Evolutionary conservation across 2,888 invertebrate species (phyloP), one percentile per base, ranked within the genome.

Genomic region (Caenorhabditis afra): DNA sequence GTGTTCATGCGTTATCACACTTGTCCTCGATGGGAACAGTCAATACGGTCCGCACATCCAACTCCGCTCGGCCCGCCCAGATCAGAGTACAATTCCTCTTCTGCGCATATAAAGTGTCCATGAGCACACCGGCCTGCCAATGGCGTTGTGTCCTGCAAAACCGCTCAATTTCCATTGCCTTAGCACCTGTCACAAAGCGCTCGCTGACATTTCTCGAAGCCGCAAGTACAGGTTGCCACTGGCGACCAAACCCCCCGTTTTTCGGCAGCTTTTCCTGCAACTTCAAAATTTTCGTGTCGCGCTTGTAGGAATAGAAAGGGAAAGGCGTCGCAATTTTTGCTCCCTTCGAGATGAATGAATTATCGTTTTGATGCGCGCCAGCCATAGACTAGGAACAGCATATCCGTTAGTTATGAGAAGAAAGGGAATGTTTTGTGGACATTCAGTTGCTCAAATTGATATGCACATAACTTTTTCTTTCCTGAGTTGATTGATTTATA

Each of bases 221-320:
- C 50, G 18, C n/a, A 29, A 18, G 1, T 59, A 68, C 59, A 68
- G 57, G 68, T 68, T 68, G 68, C 59, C 16, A 68, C n/a, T 59
- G 59, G 35, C 52, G 37, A 68, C 59, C 49, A 49, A 14, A 50
- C 58, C 39, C 18, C 49, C 37, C 58, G 47, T 2, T 29, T 29
- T 29, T 29, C 39, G n/a, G 18, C 37, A 39, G 18, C 10, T 7
- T 39, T 37, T 37, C 37, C 14, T 11, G 7, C 2, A n/a, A 37
- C 35, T 37, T 16, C 16, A 16, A 35, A 16, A 14, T 37, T 55
- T 37, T 22, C 0, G 12, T 8, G 55, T 7, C 7, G 37, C 7
- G 37, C 16, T 55, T 29, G 29, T 3, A 7, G 29, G 29, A 29
- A 29, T 5, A 3, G 29, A 29, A 29, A n/a, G n/a, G 29, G 4